A percentile compares a stretch with the other conserved stretches of the same genome.
Conservation (phyloP, 2,888 invertebrate genomes). For the Perdita meconis region DNA sequence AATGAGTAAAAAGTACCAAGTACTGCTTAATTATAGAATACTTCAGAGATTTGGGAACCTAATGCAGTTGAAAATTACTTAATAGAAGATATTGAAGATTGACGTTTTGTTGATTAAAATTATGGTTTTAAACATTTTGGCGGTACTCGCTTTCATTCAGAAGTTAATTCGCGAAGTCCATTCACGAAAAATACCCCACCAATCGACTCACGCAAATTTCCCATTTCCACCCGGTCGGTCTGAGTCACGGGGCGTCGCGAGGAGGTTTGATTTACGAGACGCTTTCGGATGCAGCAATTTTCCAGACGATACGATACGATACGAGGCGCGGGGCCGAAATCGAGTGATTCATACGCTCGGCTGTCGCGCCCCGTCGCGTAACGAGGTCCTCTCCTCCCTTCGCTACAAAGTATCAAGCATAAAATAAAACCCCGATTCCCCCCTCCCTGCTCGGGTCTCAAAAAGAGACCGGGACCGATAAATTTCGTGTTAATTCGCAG, state of each 20-base stretch:
- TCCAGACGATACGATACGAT: slow-evolving; percentile 26
- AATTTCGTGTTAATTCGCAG: slow-evolving; percentile 22
- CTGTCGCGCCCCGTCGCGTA: slow-evolving; percentile 1
- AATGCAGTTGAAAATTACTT: too few species aligned
- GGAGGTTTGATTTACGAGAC: slow-evolving; percentile 43
- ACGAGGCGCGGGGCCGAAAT: slow-evolving; percentile 15
- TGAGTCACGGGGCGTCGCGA: slow-evolving; percentile 34
- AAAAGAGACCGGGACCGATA: slow-evolving; percentile 13
- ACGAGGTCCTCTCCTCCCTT: neutral
- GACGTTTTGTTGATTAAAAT: too few species aligned
- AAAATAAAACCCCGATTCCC: neutral
- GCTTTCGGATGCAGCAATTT: slow-evolving; percentile 34
- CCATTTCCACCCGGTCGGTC: neutral
- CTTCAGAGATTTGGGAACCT: too few species aligned
- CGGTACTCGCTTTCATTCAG: too few species aligned
- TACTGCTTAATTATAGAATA: too few species aligned
- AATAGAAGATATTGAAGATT: too few species aligned
- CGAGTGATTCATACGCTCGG: slow-evolving; percentile 33
- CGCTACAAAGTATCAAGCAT: neutral
- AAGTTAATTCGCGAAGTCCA: too few species aligned
- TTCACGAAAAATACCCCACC: neutral
- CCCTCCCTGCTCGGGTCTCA: neutral
- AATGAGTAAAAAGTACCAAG: too few species aligned
- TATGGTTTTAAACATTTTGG: too few species aligned
- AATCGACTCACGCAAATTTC: neutral